Evolutionary conservation across 2,113 vertebrate genomes (phyloP), one percentile per base, ranked within the genome.

Genomic region (Chaetura pelagica): DNA sequence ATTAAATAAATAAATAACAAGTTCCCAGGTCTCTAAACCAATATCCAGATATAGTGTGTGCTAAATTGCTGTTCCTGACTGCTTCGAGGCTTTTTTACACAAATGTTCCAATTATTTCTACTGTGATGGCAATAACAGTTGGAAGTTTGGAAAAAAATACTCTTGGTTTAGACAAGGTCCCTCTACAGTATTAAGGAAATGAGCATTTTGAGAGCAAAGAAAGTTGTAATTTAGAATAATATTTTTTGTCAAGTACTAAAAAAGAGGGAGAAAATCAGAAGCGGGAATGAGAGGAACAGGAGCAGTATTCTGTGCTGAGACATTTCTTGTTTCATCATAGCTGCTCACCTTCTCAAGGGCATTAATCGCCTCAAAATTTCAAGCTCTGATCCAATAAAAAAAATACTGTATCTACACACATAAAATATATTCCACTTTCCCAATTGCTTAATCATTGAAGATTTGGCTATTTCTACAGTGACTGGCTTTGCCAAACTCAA

Each of bases 141-240:
- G 90, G 75, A 91, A 86, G 48, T 58, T 81, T 62, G 68, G 52
- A 3, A 23, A 46, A 94, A 86, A 27, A 74, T 61, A 52, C 82
- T 32, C 22, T 4, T 83, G 35, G 73, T 89, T 96, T 95, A 95
- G 57, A 89, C 76, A 92, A 92, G 57, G 72, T 94, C 94, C 83
- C 95, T 93, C 10, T 84, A 34, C 44, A 86, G 52, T 90, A 90
- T 92, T 88, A 94, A 92, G 93, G 94, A 96, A 97, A 90, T 78
- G 90, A 95, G 64, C 51, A 85, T 67, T 96, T 76, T 51, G 89
- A 84, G 57, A 93, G 79, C 68, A 89, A 87, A 94, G 75, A 80
- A 69, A 58, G 44, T 78, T 86, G 44, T 75, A 23, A 46, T 78
- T 94, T 94, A 78, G 68, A 67, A 84, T 63, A 94, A 77, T 62